Base-by-base conservation (phyloP, 2,888 invertebrate genomes). In the Aleiodes leptofemur region DNA sequence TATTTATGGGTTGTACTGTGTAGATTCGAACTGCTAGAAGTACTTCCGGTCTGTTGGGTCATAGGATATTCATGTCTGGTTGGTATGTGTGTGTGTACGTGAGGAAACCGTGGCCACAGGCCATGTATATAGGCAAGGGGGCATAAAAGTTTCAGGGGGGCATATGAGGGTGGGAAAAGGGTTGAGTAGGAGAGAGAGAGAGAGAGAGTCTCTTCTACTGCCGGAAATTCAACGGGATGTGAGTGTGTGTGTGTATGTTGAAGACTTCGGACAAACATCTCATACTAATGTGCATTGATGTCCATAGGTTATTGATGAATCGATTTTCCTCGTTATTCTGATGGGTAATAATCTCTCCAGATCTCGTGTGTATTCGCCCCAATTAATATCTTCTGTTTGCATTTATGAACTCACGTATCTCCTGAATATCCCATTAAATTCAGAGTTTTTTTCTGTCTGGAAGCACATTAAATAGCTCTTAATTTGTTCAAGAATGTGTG, bases 61-160 rank as follows among this genome's bases (percentile, higher is more conserved):
- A 82, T 85, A 83, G 81, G 76, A 83, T 85, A 86, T 86, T 85
- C 85, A 76, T 75, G 81, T 74, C 82, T 80, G 81, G 84, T 82
- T 76, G 76, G 70, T 23, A 2, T 23, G 23, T 64, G 61, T 23
- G 23, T 23, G 23, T 64, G 61, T 77, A 79, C 80, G 78, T 78
- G 77, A 71, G 69, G 69, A 74, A 59, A 73, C 70, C 70, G 34
- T 14, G 31, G 31, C 43, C 43, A 9, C 43, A 43, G 5, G 8
- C 38, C 1, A 2, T 2, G 5, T 7, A 34, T 11, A n/a, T 31
- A 13, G 31, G 34, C 11, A n/a, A 4, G 34, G 34, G 59, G 59
- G 7, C 4, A 56, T 16, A 56, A 23, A 56, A 29, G 11, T 59
- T 13, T 29, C 13, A n/a, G 8, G 14, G 14, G 14, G 23, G 14